phyloP scores from a whole-genome alignment of 53 echinoderm and acorn worm species.

The Crossaster papposus region DNA sequence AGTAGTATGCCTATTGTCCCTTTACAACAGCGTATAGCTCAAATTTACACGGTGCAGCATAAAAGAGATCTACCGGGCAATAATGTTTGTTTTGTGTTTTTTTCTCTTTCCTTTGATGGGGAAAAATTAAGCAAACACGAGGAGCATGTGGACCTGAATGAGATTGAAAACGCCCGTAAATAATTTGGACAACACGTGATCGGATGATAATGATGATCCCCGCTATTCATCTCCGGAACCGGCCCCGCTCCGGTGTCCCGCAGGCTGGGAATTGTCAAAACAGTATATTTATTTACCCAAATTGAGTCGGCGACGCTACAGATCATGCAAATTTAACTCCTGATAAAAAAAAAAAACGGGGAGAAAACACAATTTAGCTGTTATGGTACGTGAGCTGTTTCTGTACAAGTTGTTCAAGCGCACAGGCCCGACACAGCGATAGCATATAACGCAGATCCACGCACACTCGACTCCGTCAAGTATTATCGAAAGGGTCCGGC shows the following conservation, averaged over 20 bases:
- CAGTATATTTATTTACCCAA: slow-evolving; percentile 27
- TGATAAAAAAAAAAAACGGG: not conserved
- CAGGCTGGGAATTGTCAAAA: slow-evolving; percentile 15
- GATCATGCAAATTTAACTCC: not conserved
- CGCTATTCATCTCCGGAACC: slow-evolving; percentile 6
- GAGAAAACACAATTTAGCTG: slow-evolving; percentile 6
- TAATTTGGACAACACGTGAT: slow-evolving; percentile 36
- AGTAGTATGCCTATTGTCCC: not conserved
- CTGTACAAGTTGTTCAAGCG: not conserved
- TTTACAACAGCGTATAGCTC: not conserved
- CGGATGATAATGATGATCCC: slow-evolving; percentile 38
- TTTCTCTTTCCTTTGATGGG: not conserved
- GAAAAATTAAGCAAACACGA: slow-evolving; percentile 27
- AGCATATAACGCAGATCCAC: not conserved
- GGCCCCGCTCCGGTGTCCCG: slow-evolving; percentile 5
- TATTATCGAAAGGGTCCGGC: not conserved
- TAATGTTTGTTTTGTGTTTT: slow-evolving; percentile 49
- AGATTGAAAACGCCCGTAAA: slow-evolving; percentile 28
- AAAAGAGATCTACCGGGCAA: slow-evolving; percentile 12
- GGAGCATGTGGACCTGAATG: slow-evolving; percentile 38
- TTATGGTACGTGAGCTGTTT: not conserved
- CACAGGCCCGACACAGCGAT: not conserved
- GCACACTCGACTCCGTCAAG: not conserved
- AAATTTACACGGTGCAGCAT: slow-evolving; percentile 35
- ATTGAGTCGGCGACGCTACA: slow-evolving; percentile 3